Conservation (phyloP, 2,888 invertebrate genomes). For the Achlya flavicornis region DNA sequence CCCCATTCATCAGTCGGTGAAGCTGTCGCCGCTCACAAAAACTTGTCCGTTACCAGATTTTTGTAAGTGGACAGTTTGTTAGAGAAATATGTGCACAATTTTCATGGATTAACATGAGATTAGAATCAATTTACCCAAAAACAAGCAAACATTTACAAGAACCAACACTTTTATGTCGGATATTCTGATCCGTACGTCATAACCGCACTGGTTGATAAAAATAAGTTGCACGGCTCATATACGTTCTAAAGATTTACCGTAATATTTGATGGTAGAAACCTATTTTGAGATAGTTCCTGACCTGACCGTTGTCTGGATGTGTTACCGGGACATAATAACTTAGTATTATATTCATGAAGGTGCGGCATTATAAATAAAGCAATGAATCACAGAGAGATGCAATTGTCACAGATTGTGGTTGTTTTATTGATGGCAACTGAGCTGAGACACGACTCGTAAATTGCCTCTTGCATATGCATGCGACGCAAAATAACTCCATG, state of each 20-base stretch:
- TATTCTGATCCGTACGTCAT: neutral
- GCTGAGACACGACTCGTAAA: slow-evolving; percentile 35
- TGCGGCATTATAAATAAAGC: slow-evolving; percentile 30
- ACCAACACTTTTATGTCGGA: neutral
- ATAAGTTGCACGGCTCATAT: too few relatives aligned
- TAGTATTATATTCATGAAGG: slow-evolving; percentile 2
- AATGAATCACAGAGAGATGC: slow-evolving; percentile 29
- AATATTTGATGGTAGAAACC: neutral
- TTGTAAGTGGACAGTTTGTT: slow-evolving; percentile 37
- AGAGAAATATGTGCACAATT: slow-evolving; percentile 30
- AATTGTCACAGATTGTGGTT: slow-evolving; percentile 36
- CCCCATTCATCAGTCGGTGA: slow-evolving; percentile 68
- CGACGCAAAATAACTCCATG: slow-evolving; percentile 22
- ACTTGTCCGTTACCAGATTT: slow-evolving; percentile 48
- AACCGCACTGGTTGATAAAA: neutral
- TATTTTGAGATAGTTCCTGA: neutral
- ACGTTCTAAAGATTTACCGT: neutral
- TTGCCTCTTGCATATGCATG: slow-evolving; percentile 42
- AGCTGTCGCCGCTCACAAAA: slow-evolving; percentile 53
- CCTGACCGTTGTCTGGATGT: slow-evolving; percentile 8
- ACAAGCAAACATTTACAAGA: neutral
- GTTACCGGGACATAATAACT: slow-evolving; percentile 14
- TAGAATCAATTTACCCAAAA: slow-evolving; percentile 8
- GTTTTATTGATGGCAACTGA: slow-evolving; percentile 37
- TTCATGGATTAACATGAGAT: slow-evolving; percentile 26